Conservation (phyloP, 2,113 vertebrate species). For the Eurystomus gularis region DNA sequence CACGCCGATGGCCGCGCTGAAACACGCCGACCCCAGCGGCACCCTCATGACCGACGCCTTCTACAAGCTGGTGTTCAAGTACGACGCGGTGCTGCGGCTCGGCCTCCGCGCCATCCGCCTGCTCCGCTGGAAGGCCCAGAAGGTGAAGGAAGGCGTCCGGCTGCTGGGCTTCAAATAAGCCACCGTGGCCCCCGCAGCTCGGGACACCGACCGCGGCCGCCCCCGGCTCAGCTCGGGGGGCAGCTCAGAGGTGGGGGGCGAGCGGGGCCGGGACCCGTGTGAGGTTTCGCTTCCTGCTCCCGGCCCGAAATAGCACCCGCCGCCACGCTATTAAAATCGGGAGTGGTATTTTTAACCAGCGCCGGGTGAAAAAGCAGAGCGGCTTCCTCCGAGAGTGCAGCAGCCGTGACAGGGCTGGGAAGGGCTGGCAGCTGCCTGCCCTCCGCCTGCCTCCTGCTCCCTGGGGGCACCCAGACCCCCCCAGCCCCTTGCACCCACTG, state of each 20-base stretch:
- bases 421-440: not conserved
- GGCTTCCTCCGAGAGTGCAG: slow-evolving; percentile 36
- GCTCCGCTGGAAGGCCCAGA: slow-evolving; percentile 47
- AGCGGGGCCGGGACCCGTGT: not conserved
- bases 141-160: not conserved
- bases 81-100: slow-evolving; percentile 41
- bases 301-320: not conserved
- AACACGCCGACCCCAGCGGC: slow-evolving; percentile 54
- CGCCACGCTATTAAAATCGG: slow-evolving; percentile 27
- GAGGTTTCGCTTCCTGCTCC: slow-evolving; percentile 57
- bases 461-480: not conserved
- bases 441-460: not conserved
- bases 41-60: slow-evolving; percentile 21
- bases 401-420: slow-evolving; percentile 21
- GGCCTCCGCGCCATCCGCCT: slow-evolving; percentile 51
- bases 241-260: not conserved
- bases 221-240: not conserved
- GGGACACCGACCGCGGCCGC: too few species aligned
- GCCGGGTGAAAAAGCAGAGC: not conserved
- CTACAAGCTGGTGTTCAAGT: slow-evolving; percentile 48
- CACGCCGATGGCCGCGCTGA: slow-evolving; percentile 45
- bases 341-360: slow-evolving; percentile 37
- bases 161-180: slow-evolving; percentile 41
- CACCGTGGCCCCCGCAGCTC: not conserved
- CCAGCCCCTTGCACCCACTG: accelerated